These are phyloP conservation scores for Scrobipalpa atriplicella DNA, from an alignment of 2,888 invertebrate genomes.

Conservation along the genomic window DNA sequence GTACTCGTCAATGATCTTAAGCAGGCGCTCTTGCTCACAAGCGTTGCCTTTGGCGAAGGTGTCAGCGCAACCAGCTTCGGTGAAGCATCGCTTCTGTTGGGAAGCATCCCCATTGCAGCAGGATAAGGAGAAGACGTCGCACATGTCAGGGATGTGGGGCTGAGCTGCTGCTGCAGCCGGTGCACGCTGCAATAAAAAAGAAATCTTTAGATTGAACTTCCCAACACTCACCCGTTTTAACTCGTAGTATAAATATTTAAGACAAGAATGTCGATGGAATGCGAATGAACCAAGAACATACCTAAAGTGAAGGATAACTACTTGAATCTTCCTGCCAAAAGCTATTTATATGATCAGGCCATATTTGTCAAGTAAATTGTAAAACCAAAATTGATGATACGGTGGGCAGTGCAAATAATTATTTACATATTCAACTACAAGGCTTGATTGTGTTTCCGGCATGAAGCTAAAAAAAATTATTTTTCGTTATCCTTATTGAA, in stretches of 20 bases:
- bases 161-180: not conserved
- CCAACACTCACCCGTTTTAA: not conserved
- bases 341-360: not conserved
- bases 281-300: not conserved
- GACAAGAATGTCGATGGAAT: not conserved
- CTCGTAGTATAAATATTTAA: too few species aligned
- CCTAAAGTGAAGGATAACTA: constrained; percentile 13
- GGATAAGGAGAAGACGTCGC: constrained; percentile 60
- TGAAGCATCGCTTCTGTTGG: constrained; percentile 54
- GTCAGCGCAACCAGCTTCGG: constrained; percentile 48
- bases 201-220: not conserved
- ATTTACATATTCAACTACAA: not conserved
- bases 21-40: constrained; percentile 49
- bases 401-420: not conserved
- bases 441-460: not conserved
- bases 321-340: constrained; percentile 8
- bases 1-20: constrained; percentile 53
- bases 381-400: not conserved
- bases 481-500: too few species aligned
- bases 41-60: constrained; percentile 46
- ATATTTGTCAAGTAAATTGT: constrained; percentile 6
- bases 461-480: not conserved
- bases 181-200: constrained; percentile 1
- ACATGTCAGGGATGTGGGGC: constrained; percentile 43
- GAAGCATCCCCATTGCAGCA: constrained; percentile 53